Conservation (phyloP, 2,888 invertebrate genomes). For the Idaea aversata region DNA sequence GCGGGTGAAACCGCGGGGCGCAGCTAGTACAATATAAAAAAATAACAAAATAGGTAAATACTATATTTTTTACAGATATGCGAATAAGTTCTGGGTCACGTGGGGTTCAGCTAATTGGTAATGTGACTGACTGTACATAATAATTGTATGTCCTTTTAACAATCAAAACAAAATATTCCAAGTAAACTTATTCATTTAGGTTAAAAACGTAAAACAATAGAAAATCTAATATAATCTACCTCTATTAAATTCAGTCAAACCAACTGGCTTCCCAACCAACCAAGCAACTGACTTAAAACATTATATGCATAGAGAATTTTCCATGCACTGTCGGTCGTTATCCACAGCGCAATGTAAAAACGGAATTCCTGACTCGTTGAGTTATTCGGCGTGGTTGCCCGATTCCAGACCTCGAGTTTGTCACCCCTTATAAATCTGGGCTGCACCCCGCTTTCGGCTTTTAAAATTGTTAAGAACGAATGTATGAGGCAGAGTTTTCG, state of each 20-base stretch:
- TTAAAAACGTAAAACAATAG: not conserved
- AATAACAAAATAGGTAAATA: no score
- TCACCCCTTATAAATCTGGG: not conserved
- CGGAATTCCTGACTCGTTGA: conserved; percentile 1
- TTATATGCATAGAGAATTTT: not conserved
- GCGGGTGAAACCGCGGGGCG: no score
- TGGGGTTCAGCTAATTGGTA: no score
- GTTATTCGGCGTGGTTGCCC: not conserved
- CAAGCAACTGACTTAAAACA: not conserved
- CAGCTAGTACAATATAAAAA: no score
- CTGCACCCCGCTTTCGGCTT: not conserved
- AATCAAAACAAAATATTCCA: not conserved
- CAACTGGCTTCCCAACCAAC: not conserved
- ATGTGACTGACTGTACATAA: no score
- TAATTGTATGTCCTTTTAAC: no score
- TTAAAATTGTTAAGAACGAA: not conserved
- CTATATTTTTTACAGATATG: no score
- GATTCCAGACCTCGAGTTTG: not conserved
- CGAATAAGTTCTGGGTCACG: no score
- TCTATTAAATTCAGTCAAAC: not conserved
- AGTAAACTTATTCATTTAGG: not conserved
- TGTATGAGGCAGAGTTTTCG: no score
- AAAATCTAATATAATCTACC: not conserved
- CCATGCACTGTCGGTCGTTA: not conserved
- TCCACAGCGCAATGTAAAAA: not conserved